Evolutionary conservation across 2,113 vertebrate genomes (phyloP).

Genomic region (Hydrolagus affinis): DNA sequence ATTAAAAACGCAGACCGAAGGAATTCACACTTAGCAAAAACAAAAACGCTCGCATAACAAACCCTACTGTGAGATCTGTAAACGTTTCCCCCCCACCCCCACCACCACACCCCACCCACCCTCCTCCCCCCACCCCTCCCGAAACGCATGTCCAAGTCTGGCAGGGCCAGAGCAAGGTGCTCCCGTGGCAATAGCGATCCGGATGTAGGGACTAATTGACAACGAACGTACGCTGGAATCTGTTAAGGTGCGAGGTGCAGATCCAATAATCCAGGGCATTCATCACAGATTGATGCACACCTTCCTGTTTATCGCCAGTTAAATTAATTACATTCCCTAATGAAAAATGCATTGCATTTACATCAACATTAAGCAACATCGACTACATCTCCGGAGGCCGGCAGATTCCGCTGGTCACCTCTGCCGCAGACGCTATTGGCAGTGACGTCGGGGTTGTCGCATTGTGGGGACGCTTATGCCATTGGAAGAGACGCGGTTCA

Average conservation of each 20-base stretch:
- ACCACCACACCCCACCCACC: no score
- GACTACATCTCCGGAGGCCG: slow-evolving; percentile 16
- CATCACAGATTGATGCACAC: slow-evolving; percentile 25
- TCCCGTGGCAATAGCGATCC: not conserved
- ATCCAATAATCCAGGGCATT: slow-evolving; percentile 23
- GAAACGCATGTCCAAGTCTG: not conserved
- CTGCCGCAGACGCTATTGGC: slow-evolving; percentile 11
- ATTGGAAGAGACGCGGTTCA: slow-evolving; percentile 1
- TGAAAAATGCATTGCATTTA: slow-evolving; percentile 29
- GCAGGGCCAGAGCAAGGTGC: not conserved
- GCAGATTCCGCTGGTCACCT: slow-evolving; percentile 3
- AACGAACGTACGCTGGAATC: slow-evolving; percentile 14
- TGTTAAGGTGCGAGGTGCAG: slow-evolving; percentile 13
- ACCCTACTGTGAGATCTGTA: not conserved
- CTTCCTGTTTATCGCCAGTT: slow-evolving; percentile 22
- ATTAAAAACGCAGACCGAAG: no score
- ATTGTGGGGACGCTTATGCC: not conserved
- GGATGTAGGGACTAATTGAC: not conserved
- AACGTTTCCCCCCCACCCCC: no score
- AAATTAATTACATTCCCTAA: slow-evolving; percentile 32
- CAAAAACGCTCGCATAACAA: no score
- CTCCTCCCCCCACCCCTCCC: no score
- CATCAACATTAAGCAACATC: slow-evolving; percentile 4
- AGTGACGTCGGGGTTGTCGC: not conserved
- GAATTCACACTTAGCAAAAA: no score